Conservation (phyloP, 2,797 vertebrate species). For the Pipistrellus nathusii region DNA sequence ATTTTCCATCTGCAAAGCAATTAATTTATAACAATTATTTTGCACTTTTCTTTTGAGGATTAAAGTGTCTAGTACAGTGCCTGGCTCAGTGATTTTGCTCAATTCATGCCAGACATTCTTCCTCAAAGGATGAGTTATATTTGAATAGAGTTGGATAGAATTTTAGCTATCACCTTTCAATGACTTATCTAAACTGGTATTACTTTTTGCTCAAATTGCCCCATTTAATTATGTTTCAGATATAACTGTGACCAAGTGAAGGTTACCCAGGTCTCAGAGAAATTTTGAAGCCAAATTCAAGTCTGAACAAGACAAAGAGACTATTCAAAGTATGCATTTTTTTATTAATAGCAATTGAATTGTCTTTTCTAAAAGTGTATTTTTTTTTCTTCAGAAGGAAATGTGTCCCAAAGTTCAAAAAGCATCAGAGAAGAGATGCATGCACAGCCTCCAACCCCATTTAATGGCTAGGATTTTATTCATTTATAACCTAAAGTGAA, state of each 20-base stretch:
- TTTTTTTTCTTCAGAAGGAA: constrained; percentile 39
- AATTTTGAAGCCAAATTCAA: constrained; percentile 57
- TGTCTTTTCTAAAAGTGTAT: not conserved
- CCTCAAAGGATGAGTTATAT: not conserved
- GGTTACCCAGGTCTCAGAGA: constrained; percentile 28
- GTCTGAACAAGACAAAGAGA: not conserved
- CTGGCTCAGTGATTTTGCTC: not conserved
- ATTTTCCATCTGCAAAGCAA: constrained; percentile 35
- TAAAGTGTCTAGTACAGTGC: not conserved
- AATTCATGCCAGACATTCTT: not conserved
- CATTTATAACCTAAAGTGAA: not conserved
- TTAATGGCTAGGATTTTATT: not conserved
- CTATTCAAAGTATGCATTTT: constrained; percentile 28
- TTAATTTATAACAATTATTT: not conserved
- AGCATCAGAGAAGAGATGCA: not conserved
- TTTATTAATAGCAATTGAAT: constrained; percentile 31
- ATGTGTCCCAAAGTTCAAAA: not conserved
- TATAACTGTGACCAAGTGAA: constrained; percentile 35
- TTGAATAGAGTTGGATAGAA: not conserved
- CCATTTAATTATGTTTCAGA: constrained; percentile 54
- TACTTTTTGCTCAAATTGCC: constrained; percentile 55
- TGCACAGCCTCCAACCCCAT: not conserved
- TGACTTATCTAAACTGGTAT: not conserved
- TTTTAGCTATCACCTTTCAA: constrained; percentile 28
- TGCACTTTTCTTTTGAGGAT: constrained; percentile 1